Conservation (phyloP, 2,797 vertebrate species). For the Mergus octosetaceus region DNA sequence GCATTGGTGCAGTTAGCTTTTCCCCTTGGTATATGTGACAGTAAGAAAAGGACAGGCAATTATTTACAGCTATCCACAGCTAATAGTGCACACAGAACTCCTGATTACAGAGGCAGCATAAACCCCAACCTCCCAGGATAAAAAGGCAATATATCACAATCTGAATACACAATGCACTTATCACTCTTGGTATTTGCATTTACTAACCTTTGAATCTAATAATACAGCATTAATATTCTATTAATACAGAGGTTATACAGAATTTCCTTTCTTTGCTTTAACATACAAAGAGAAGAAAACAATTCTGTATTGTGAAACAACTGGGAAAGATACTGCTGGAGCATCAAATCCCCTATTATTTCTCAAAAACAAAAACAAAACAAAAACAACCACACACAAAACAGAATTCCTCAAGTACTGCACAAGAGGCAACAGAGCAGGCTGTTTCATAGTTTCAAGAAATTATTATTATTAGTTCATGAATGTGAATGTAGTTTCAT, state of each 20-base stretch:
- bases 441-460: neutral
- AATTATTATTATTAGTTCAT: neutral
- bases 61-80: neutral
- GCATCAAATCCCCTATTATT: neutral
- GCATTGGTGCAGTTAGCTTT: neutral
- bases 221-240: neutral
- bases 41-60: neutral
- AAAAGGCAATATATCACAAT: neutral
- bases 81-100: neutral
- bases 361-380: neutral
- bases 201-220: constrained; percentile 4
- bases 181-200: neutral
- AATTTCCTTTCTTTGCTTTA: neutral
- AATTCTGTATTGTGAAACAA: neutral
- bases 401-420: neutral
- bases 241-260: neutral
- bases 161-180: neutral
- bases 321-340: neutral
- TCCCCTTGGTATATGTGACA: neutral
- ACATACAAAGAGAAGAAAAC: neutral
- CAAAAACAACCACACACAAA: neutral
- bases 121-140: neutral
- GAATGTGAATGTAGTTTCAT: neutral
- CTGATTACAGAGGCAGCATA: neutral
- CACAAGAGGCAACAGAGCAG: accelerated